A percentile compares a stretch with the other conserved stretches of the same genome.
phyloP scores from a whole-genome alignment of 1,140 invertebrate genomes.

The Steinernema khuongi region DNA sequence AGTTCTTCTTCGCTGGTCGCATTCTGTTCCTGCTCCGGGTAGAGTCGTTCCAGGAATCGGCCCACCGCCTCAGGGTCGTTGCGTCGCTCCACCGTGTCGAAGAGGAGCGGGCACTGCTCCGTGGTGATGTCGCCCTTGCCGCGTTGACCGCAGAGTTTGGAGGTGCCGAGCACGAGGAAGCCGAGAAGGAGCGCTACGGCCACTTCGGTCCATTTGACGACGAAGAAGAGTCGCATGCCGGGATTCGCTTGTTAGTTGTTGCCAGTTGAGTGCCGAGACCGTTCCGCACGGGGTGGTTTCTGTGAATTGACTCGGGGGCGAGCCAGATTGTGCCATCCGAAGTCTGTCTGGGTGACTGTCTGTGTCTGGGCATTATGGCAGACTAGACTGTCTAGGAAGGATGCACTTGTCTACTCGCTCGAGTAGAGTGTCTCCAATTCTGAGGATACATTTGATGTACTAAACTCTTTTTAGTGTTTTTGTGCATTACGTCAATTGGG shows the following conservation, averaged over 20 bases:
- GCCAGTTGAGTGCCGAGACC: neutral
- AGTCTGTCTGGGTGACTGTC: too few species aligned
- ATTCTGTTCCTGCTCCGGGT: neutral
- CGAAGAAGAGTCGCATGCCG: neutral
- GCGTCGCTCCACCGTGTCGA: neutral
- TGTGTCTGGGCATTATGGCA: too few species aligned
- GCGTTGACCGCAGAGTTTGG: neutral
- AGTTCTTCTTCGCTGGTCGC: neutral
- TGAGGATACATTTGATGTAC: too few species aligned
- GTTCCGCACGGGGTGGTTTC: neutral
- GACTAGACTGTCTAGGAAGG: too few species aligned
- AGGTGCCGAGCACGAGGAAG: neutral
- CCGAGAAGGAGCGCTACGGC: neutral
- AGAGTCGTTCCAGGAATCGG: neutral
- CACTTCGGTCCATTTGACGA: neutral
- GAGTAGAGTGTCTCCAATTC: too few species aligned
- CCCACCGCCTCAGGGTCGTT: neutral
- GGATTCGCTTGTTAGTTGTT: neutral
- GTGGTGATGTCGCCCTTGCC: neutral
- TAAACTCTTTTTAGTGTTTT: too few species aligned
- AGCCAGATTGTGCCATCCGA: too few species aligned
- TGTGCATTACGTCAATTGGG: too few species aligned
- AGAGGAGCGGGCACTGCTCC: neutral
- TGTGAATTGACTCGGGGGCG: too few species aligned
- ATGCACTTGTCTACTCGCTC: too few species aligned